Conservation (phyloP, 2,888 invertebrate species). For the Drosophila lacicola region DNA sequence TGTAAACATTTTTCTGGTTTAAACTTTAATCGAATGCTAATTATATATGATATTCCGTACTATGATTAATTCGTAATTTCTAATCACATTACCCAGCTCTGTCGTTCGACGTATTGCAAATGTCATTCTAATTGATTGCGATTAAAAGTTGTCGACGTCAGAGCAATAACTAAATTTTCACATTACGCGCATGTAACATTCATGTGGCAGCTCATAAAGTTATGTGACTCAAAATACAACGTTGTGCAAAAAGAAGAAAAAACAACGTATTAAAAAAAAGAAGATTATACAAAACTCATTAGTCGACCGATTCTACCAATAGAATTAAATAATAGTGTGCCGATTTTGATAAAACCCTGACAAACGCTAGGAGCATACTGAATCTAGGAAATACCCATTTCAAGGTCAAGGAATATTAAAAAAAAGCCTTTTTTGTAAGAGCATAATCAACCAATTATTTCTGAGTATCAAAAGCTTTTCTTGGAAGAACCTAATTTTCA, state of each 20-base stretch:
- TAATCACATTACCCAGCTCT: slow-evolving; percentile 18
- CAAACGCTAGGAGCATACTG: too few relatives aligned
- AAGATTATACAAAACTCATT: too few relatives aligned
- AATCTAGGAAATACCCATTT: too few relatives aligned
- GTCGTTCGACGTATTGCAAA: slow-evolving; percentile 46
- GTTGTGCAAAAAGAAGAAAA: background rate
- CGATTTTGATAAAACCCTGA: too few relatives aligned
- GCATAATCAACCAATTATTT: too few relatives aligned
- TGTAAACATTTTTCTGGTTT: background rate
- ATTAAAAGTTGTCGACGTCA: slow-evolving; percentile 45
- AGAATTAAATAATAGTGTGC: too few relatives aligned
- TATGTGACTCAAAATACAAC: slow-evolving; percentile 31
- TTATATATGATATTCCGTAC: slow-evolving; percentile 14
- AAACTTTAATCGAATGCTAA: slow-evolving; percentile 21
- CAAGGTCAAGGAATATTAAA: too few relatives aligned
- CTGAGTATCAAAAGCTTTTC: too few relatives aligned
- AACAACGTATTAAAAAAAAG: slow-evolving; percentile 1
- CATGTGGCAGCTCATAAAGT: slow-evolving; percentile 29
- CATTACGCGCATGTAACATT: slow-evolving; percentile 22
- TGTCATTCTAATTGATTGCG: slow-evolving; percentile 68
- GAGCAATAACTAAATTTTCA: slow-evolving; percentile 34
- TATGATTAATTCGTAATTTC: slow-evolving; percentile 15
- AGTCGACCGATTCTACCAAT: too few relatives aligned
- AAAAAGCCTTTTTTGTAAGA: too few relatives aligned
- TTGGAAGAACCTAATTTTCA: too few relatives aligned